These are phyloP conservation scores for Leptinotarsa tumamoca DNA, from an alignment of 2,888 invertebrate genomes.

Conservation along the genomic window DNA sequence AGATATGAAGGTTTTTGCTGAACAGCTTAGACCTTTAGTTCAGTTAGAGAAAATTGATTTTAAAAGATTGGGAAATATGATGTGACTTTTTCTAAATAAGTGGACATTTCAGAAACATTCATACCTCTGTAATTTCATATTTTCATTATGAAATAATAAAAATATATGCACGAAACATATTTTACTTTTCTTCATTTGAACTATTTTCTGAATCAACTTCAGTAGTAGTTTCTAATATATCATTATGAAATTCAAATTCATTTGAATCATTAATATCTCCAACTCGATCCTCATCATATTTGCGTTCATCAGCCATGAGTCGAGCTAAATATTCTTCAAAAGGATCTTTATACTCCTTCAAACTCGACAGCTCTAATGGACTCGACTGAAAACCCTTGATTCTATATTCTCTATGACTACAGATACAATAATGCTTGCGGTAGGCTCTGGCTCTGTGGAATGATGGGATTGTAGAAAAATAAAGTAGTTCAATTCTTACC, in stretches of 20 bases:
- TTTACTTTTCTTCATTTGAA: constrained; percentile 35
- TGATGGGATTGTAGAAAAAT: neutral
- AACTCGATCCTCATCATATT: constrained; percentile 21
- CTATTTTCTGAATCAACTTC: constrained; percentile 40
- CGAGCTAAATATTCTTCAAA: constrained; percentile 38
- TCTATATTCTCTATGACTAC: constrained; percentile 4
- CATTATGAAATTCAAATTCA: constrained; percentile 35
- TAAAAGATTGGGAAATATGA: constrained; percentile 72
- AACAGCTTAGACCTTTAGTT: constrained; percentile 91
- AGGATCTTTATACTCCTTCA: constrained; percentile 33
- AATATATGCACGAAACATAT: neutral
- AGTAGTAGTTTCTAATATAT: constrained; percentile 41
- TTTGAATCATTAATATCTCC: constrained; percentile 9
- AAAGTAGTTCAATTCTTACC: constrained; percentile 34
- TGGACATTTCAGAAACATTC: too few relatives aligned
- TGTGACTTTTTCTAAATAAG: constrained; percentile 42
- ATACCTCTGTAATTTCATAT: neutral
- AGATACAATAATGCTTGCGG: neutral
- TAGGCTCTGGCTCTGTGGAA: constrained; percentile 3
- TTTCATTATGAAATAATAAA: neutral
- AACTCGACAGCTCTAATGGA: neutral
- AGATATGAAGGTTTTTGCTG: constrained; percentile 95
- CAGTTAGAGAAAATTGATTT: constrained; percentile 94
- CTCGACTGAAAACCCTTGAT: neutral
- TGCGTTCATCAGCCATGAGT: constrained; percentile 32